phyloP scores from a whole-genome alignment of 1,140 invertebrate genomes.

The Conus ventricosus region DNA sequence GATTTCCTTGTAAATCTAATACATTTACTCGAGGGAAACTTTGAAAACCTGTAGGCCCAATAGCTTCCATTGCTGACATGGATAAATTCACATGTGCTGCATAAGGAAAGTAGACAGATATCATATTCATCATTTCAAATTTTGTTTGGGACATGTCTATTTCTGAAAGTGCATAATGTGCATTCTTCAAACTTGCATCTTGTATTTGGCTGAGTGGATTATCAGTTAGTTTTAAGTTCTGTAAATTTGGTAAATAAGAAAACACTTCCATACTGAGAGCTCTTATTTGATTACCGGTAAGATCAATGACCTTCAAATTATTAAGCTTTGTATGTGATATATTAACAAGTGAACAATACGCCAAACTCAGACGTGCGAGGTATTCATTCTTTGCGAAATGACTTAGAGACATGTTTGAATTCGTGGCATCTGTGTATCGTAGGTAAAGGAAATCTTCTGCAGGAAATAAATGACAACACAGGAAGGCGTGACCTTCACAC shows the following conservation, averaged over 20 bases:
- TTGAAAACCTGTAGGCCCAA: too few species aligned
- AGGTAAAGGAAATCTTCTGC: not conserved
- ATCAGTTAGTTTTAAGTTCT: not conserved
- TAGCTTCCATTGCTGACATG: too few species aligned
- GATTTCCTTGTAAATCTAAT: too few species aligned
- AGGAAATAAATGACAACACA: not conserved
- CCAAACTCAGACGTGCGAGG: not conserved
- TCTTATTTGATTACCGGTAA: not conserved
- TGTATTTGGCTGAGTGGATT: not conserved
- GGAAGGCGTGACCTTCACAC: slow-evolving; percentile 4
- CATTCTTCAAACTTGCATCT: slow-evolving; percentile 11
- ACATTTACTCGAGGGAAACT: too few species aligned
- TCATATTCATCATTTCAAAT: not conserved
- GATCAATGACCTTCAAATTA: not conserved
- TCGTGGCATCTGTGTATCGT: slow-evolving; percentile 13
- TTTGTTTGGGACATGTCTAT: not conserved
- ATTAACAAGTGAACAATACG: not conserved
- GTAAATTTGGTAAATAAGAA: slow-evolving; percentile 1
- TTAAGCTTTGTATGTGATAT: slow-evolving; percentile 8
- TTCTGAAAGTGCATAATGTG: not conserved
- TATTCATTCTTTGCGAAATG: not conserved
- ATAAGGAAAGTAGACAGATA: too few species aligned
- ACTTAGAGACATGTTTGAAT: not conserved
- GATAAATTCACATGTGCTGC: too few species aligned
- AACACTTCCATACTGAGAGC: not conserved